These are phyloP conservation scores for Brachionus koreanus DNA, from an alignment of 1,140 invertebrate genomes.

Conservation along the genomic window DNA sequence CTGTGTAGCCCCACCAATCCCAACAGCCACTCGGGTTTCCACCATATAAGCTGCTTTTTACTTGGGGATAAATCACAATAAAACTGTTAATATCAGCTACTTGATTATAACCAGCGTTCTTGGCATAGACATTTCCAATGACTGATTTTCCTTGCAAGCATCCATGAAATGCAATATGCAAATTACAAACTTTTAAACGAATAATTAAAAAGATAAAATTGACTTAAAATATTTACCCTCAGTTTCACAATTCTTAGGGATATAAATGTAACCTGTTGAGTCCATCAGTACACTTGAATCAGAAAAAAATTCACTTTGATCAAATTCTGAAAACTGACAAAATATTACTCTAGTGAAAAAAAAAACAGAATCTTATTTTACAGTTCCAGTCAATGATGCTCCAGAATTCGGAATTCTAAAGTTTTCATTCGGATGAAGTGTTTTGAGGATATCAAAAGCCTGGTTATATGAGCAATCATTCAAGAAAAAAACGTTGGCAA, in stretches of 20 bases:
- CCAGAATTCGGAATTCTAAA: slow-evolving; percentile 41
- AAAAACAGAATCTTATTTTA: background rate
- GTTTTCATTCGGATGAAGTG: slow-evolving; percentile 52
- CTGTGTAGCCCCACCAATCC: slow-evolving; percentile 58
- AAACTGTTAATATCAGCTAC: slow-evolving; percentile 59
- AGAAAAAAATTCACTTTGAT: slow-evolving; percentile 53
- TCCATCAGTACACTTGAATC: slow-evolving; percentile 51
- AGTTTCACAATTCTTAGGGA: slow-evolving; percentile 51
- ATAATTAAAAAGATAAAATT: slow-evolving; percentile 6
- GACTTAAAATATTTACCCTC: slow-evolving; percentile 12
- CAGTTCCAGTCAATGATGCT: slow-evolving; percentile 11
- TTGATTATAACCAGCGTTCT: slow-evolving; percentile 56
- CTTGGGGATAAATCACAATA: slow-evolving; percentile 59
- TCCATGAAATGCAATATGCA: slow-evolving; percentile 58
- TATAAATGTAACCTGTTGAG: slow-evolving; percentile 53
- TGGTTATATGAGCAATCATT: slow-evolving; percentile 57
- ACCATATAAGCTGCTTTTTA: slow-evolving; percentile 41
- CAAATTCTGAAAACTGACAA: slow-evolving; percentile 49
- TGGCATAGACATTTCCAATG: slow-evolving; percentile 53
- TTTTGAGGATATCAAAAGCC: slow-evolving; percentile 56
- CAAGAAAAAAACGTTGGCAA: slow-evolving; percentile 48
- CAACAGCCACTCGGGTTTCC: slow-evolving; percentile 57
- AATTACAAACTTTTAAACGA: slow-evolving; percentile 49
- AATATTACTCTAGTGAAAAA: slow-evolving; percentile 27
- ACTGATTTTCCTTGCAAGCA: slow-evolving; percentile 54